phyloP scores from a whole-genome alignment of 2,113 vertebrate species.

The Planiliza haematocheilus region DNA sequence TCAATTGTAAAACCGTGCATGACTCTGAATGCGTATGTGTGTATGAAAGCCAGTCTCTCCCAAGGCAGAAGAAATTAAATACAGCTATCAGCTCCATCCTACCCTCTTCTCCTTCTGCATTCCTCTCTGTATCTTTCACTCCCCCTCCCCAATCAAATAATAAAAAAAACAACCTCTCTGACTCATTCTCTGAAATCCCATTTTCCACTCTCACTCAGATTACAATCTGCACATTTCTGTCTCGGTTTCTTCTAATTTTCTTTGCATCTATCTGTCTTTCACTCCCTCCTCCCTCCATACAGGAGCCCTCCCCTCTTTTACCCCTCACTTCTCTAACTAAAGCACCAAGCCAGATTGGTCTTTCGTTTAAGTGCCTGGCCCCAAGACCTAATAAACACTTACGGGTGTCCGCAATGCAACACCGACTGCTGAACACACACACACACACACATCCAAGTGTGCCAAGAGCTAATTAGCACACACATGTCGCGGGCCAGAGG shows the following conservation, averaged over 20 bases:
- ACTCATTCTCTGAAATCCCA: conserved; percentile 54
- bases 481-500: conserved; percentile 58
- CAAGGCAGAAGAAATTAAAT: conserved; percentile 65
- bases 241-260: conserved; percentile 57
- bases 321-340: conserved; percentile 48
- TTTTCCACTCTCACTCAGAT: conserved; percentile 60
- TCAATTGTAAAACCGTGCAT: conserved; percentile 47
- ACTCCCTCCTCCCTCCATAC: not conserved
- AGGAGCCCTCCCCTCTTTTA: conserved; percentile 16
- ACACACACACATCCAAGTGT: conserved; percentile 6
- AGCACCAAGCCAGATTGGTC: conserved; percentile 63
- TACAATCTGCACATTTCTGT: conserved; percentile 59
- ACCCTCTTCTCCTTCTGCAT: conserved; percentile 28
- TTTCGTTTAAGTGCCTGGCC: conserved; percentile 72
- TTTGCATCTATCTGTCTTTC: conserved; percentile 25
- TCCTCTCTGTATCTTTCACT: conserved; percentile 15
- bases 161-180: conserved; percentile 35
- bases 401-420: conserved; percentile 44
- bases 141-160: conserved; percentile 11
- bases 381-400: conserved; percentile 69
- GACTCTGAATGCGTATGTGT: conserved; percentile 38
- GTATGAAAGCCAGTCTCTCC: conserved; percentile 36
- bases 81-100: conserved; percentile 57
- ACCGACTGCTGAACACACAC: conserved; percentile 48
- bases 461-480: conserved; percentile 70